Percentiles rank a stretch among this genome's conserved stretches.
phyloP scores from a whole-genome alignment of 1,140 invertebrate species.

The Drosophila oshimai region DNA sequence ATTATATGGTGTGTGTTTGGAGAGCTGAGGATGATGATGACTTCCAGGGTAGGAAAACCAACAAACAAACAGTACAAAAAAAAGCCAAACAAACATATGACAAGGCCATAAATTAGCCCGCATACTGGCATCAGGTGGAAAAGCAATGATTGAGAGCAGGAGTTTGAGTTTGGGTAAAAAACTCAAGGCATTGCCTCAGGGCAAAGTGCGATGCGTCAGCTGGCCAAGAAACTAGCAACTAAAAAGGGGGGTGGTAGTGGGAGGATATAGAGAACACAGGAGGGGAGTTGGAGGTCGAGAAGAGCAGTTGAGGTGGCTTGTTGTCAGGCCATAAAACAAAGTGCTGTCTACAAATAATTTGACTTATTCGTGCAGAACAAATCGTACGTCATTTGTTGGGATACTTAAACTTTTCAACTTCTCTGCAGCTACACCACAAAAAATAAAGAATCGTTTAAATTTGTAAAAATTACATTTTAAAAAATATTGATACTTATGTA shows the following conservation, averaged over 20 bases:
- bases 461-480: too few relatives aligned
- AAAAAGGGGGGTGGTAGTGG: neutral
- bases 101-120: slow-evolving; percentile 76
- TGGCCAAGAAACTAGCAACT: slow-evolving; percentile 41
- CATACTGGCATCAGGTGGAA: slow-evolving; percentile 73
- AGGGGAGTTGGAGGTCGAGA: neutral
- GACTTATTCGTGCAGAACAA: slow-evolving; percentile 80
- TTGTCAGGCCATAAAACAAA: slow-evolving; percentile 73
- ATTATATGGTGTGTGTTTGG: slow-evolving; percentile 51
- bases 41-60: slow-evolving; percentile 33
- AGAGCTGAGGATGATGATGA: slow-evolving; percentile 28
- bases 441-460: slow-evolving; percentile 19
- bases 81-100: slow-evolving; percentile 56
- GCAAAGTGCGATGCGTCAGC: slow-evolving; percentile 37
- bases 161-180: slow-evolving; percentile 45
- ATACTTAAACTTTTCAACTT: slow-evolving; percentile 60
- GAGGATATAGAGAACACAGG: neutral
- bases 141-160: slow-evolving; percentile 52
- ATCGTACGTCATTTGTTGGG: slow-evolving; percentile 78
- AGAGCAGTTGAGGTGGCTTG: slow-evolving; percentile 43
- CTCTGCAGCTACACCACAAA: neutral
- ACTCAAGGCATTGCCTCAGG: slow-evolving; percentile 6
- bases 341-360: slow-evolving; percentile 79
- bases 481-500: too few relatives aligned
- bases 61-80: slow-evolving; percentile 48